Conservation (phyloP, 23 tunicate species). For the Ciona savignyi region DNA sequence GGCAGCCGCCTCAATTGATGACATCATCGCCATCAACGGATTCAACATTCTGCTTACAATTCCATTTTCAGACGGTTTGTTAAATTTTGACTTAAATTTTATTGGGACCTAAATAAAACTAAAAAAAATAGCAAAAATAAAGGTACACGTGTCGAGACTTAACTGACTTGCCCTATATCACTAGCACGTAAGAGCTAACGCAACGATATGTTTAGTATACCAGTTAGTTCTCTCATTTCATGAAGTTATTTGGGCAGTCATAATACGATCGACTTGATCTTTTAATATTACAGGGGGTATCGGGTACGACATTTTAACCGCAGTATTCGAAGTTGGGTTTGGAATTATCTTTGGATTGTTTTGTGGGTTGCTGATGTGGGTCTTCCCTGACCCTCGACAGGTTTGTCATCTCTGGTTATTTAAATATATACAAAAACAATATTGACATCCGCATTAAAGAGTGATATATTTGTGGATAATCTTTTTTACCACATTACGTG, state of each 20-base stretch:
- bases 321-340: constrained; percentile 34
- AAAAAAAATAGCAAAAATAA: no score
- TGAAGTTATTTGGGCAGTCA: no score
- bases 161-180: no score
- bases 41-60: constrained; percentile 43
- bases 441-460: no score
- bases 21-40: constrained; percentile 58
- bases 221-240: no score
- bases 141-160: no score
- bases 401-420: constrained; percentile 4
- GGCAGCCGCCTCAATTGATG: constrained; percentile 72
- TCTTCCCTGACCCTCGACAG: constrained; percentile 57
- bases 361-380: constrained; percentile 43
- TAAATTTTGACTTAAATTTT: not conserved
- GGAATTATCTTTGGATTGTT: constrained; percentile 42
- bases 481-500: no score
- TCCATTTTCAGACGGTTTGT: constrained; percentile 31
- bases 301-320: constrained; percentile 33
- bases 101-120: no score
- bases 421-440: no score
- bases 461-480: no score
- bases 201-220: no score
- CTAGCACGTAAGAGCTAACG: no score
- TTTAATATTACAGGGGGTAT: constrained; percentile 18
- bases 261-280: not conserved